A percentile compares a stretch with the other conserved stretches of the same genome.
Evolutionary conservation across 2,888 invertebrate species (phyloP).

Genomic region (Sarcophaga carnaria): DNA sequence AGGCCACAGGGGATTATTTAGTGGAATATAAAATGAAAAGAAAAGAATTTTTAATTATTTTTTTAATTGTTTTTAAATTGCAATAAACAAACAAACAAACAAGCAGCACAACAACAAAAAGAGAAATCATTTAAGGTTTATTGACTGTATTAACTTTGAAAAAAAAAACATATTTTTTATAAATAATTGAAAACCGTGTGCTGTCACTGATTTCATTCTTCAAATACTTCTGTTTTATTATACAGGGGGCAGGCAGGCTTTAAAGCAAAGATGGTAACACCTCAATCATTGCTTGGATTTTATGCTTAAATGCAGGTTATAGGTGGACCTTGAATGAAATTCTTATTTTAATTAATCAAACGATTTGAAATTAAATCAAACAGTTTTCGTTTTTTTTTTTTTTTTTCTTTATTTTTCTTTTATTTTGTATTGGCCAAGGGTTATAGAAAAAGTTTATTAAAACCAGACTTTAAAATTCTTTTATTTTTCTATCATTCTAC

Average conservation of each 20-base stretch:
- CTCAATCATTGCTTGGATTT: too few relatives aligned
- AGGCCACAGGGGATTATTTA: constrained; percentile 49
- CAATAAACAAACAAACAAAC: not conserved
- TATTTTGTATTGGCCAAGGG: not conserved
- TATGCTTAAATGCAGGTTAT: too few relatives aligned
- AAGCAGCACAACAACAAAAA: not conserved
- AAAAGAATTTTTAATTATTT: constrained; percentile 26
- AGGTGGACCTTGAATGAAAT: too few relatives aligned
- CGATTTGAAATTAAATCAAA: not conserved
- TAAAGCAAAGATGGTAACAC: too few relatives aligned
- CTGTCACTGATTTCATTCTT: too few relatives aligned
- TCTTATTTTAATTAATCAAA: not conserved
- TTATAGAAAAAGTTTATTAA: not conserved
- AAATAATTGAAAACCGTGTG: too few relatives aligned
- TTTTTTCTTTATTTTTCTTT: not conserved
- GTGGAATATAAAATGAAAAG: not conserved
- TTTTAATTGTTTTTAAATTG: constrained; percentile 22
- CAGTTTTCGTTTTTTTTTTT: too few relatives aligned
- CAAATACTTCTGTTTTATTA: too few relatives aligned
- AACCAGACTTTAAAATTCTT: too few relatives aligned
- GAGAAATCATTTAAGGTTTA: not conserved
- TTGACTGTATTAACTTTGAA: too few relatives aligned
- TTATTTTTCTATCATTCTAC: not conserved
- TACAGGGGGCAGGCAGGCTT: too few relatives aligned
- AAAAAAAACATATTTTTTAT: too few relatives aligned